Base-by-base conservation (phyloP, 2,888 invertebrate genomes). In the Eupithecia centaureata region DNA sequence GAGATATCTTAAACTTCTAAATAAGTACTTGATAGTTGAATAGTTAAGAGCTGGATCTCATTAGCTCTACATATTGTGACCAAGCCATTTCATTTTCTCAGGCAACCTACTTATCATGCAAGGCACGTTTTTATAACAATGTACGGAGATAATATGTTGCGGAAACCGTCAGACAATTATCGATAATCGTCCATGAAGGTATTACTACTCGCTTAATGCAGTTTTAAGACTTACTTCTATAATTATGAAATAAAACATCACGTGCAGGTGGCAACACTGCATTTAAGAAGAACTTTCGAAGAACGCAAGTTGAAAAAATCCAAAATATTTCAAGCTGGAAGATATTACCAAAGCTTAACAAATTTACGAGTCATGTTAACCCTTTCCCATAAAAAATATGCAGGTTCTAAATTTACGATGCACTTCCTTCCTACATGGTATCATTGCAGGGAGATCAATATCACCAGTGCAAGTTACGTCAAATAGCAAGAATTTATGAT, bases 401-500 rank as follows among this genome's bases (percentile, higher is more conserved):
- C 79, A 63, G 52, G 42, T 63, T 57, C 66, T 58, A 32, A 79
- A 84, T 82, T 85, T 83, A 86, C 76, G 78, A 80, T 82, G 84
- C 84, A 88, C 88, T 91, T 91, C 90, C 90, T 90, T 86, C 86
- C 86, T 85, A 79, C 81, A 80, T 81, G 87, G 88, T 90, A 91
- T 91, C 88, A 87, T 87, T 87, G 87, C 83, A 82, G 85, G 77
- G 79, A 90, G 90, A 90, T 92, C 90, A 84, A 87, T 91, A 92
- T 91, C 92, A 86, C 83, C 86, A 85, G 86, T 84, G 86, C 88
- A 80, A 85, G 85, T 80, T 84, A 90, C 90, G 91, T 92, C 92
- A 91, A 92, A 92, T 90, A 86, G 89, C 88, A 86, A 86, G 87
- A 86, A 92, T 92, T 92, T 92, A 92, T 91, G 91, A 85, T 89